Conservation (phyloP, 2,888 invertebrate genomes). For the Agriotes lineatus region DNA sequence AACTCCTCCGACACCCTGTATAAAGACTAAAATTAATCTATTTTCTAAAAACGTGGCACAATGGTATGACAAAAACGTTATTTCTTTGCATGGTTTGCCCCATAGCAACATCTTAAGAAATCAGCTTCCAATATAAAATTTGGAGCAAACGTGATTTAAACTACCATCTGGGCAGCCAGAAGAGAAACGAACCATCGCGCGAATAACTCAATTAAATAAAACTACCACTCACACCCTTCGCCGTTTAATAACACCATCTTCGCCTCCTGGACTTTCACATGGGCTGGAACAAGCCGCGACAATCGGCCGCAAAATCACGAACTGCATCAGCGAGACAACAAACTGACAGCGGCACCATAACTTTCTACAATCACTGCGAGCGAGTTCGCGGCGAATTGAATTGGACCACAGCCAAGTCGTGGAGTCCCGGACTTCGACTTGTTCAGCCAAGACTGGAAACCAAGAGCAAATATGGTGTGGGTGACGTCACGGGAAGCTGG, state of each 20-base stretch:
- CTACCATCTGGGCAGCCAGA: not conserved
- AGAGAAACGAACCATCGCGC: not conserved
- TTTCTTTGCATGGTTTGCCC: no score
- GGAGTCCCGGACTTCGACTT: constrained; percentile 12
- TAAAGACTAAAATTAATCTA: no score
- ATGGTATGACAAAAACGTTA: no score
- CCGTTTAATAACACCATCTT: not conserved
- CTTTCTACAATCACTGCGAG: constrained; percentile 27
- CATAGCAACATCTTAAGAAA: no score
- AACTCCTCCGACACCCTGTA: no score
- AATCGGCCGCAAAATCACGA: constrained; percentile 19
- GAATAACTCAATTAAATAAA: not conserved
- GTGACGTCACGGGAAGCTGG: constrained; percentile 16
- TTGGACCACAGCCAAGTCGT: constrained; percentile 23
- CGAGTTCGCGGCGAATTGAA: constrained; percentile 15
- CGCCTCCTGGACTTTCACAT: constrained; percentile 13
- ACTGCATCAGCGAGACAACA: constrained; percentile 18
- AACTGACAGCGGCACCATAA: constrained; percentile 24
- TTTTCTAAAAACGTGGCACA: no score
- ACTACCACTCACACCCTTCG: not conserved
- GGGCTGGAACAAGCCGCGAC: not conserved
- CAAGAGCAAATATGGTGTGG: constrained; percentile 23
- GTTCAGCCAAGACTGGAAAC: not conserved
- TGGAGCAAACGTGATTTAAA: no score
- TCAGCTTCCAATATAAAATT: no score